Base-by-base conservation (phyloP, 2,797 vertebrate genomes). In the Chiroxiphia lanceolata region DNA sequence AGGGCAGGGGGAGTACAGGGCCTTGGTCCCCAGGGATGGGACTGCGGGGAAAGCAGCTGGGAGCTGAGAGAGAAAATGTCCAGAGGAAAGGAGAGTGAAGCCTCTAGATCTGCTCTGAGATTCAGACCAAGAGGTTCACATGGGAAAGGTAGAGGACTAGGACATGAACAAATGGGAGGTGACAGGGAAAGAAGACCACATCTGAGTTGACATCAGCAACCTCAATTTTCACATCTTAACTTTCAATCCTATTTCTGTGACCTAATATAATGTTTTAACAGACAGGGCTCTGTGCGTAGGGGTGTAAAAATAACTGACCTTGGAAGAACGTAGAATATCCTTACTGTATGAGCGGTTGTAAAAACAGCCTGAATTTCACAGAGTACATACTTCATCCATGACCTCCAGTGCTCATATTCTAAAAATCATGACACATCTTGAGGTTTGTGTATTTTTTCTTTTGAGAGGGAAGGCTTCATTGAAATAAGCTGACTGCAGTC, bases 291-390 rank as follows among this genome's bases (percentile, higher is more conserved):
- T 57, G 14, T 72, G 70, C 9, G 0, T 56, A 82, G 50, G 53
- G 57, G 3, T 63, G 71, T 96, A 94, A 95, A 96, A 96, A 94
- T 92, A 96, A 7, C 80, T 94, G 88, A 93, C 94, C 93, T 96
- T 94, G 85, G 74, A 91, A 94, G 67, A 88, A 54, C 1, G 0
- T 15, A 15, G 86, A 89, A 42, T 89, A 87, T 76, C 68, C 57
- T 85, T 38, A 53, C 60, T 80, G 21, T 14, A 26, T 2, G 33
- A 93, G 64, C 36, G 3, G 70, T 86, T 82, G 50, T 86, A 54
- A 83, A 91, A 90, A 51, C 40, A 63, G 88, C 38, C 78, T 53
- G 29, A 80, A 20, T 80, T 90, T 80, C 40, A 33, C 87, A 27
- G 90, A 83, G 64, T 23, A 25, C 60, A 10, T 80, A 34, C 71